Percentiles rank a stretch among this genome's conserved stretches.
Conservation (phyloP, 2,888 invertebrate species). For the Oasisia sp. region DNA sequence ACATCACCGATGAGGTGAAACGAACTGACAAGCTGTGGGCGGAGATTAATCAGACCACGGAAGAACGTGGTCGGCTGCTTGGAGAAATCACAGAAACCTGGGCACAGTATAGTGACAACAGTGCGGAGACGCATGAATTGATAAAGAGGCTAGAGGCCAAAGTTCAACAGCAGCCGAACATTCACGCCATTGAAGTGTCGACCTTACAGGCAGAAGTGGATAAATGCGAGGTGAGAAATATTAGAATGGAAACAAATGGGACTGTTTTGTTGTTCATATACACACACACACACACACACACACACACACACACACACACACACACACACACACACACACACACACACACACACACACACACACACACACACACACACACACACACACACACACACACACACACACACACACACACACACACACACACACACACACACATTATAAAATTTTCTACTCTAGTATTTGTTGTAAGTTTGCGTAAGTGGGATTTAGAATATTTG, state of each 20-base stretch:
- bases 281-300: too few species aligned
- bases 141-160: constrained; percentile 47
- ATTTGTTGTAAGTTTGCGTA: too few species aligned
- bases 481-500: too few species aligned
- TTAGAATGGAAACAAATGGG: background rate
- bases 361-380: too few species aligned
- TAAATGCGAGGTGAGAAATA: constrained; percentile 53
- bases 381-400: too few species aligned
- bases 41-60: constrained; percentile 52
- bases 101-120: constrained; percentile 51
- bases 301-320: too few species aligned
- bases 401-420: too few species aligned
- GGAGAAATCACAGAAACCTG: constrained; percentile 38
- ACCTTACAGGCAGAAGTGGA: constrained; percentile 45
- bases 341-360: too few species aligned
- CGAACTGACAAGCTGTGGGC: constrained; percentile 50
- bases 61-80: constrained; percentile 49
- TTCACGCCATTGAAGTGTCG: background rate
- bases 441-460: too few species aligned
- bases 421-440: too few species aligned
- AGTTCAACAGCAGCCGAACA: background rate
- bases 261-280: background rate
- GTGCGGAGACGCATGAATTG: constrained; percentile 55
- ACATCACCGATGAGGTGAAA: constrained; percentile 54
- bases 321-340: too few species aligned